These are phyloP conservation scores for Lates calcarifer DNA, from an alignment of 2,113 vertebrate genomes.

Conservation along the genomic window DNA sequence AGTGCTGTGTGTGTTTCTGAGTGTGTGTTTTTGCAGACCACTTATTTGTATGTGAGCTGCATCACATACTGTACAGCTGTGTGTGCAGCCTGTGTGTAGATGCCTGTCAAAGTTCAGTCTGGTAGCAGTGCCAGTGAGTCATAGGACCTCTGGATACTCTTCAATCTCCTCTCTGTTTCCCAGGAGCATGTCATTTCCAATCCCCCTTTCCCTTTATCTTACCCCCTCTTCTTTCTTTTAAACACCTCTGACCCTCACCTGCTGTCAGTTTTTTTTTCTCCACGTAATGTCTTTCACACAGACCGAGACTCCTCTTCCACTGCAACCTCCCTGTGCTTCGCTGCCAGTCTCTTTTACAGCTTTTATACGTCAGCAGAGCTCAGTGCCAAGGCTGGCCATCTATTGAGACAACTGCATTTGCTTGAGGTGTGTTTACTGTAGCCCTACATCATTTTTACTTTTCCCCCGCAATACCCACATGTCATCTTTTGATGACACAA, in stretches of 20 bases:
- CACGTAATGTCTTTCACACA: conserved; percentile 18
- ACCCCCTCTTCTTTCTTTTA: conserved; percentile 27
- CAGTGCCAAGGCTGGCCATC: conserved; percentile 58
- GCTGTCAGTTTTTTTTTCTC: conserved; percentile 23
- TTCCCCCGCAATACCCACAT: conserved; percentile 25
- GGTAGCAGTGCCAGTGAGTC: conserved; percentile 46
- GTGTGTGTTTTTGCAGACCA: conserved; percentile 24
- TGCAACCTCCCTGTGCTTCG: conserved; percentile 10
- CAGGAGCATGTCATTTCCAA: conserved; percentile 26
- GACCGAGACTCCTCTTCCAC: conserved; percentile 26
- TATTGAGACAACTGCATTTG: conserved; percentile 44
- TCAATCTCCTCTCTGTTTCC: conserved; percentile 37
- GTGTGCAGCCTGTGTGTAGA: conserved; percentile 17
- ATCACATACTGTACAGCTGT: conserved; percentile 14
- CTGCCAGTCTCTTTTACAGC: conserved; percentile 29
- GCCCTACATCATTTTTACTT: conserved; percentile 27
- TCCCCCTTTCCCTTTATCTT: conserved; percentile 4
- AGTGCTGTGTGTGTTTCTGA: background rate
- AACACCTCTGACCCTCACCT: conserved; percentile 53
- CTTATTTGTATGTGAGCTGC: conserved; percentile 35
- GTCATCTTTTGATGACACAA: conserved; percentile 40
- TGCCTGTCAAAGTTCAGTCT: conserved; percentile 50
- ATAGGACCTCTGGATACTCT: conserved; percentile 44
- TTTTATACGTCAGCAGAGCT: conserved; percentile 48
- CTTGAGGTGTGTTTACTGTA: conserved; percentile 52